Evolutionary conservation across 2,113 vertebrate species (phyloP).

Genomic region (Eidolon helvum): DNA sequence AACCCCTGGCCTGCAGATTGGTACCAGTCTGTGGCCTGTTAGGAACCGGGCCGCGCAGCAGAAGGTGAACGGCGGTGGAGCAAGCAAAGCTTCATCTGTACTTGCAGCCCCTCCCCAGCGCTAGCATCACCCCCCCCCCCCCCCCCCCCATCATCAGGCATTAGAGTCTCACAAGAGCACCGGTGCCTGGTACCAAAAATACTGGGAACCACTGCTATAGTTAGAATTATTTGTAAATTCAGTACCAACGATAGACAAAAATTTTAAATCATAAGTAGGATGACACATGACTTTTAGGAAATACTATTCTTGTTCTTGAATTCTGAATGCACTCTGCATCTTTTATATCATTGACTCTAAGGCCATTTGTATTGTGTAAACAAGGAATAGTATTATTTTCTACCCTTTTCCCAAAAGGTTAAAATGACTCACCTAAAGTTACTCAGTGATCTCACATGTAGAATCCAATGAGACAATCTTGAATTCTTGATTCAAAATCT

Average conservation of each 20-base stretch:
- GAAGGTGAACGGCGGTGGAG: too few species aligned
- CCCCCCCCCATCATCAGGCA: too few species aligned
- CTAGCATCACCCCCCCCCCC: too few species aligned
- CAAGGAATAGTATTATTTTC: not conserved
- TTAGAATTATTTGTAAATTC: constrained; percentile 21
- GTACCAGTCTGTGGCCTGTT: too few species aligned
- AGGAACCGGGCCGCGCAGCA: too few species aligned
- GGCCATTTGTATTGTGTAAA: not conserved
- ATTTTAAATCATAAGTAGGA: not conserved
- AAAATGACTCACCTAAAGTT: constrained; percentile 18
- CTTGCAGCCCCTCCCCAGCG: too few species aligned
- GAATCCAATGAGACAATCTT: not conserved
- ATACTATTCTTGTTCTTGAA: not conserved
- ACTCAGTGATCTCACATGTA: not conserved
- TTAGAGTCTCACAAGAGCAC: too few species aligned
- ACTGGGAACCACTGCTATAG: not conserved
- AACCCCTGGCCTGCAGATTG: too few species aligned
- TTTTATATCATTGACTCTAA: not conserved
- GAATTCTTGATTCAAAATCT: not conserved
- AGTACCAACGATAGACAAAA: not conserved
- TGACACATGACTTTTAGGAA: not conserved
- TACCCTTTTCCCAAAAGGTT: not conserved
- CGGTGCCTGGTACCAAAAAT: too few species aligned
- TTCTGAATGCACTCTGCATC: not conserved
- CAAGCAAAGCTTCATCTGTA: too few species aligned